A percentile compares a stretch with the other conserved stretches of the same genome.
Evolutionary conservation across 2,888 invertebrate species (phyloP).

Genomic region (Craniophora ligustri): DNA sequence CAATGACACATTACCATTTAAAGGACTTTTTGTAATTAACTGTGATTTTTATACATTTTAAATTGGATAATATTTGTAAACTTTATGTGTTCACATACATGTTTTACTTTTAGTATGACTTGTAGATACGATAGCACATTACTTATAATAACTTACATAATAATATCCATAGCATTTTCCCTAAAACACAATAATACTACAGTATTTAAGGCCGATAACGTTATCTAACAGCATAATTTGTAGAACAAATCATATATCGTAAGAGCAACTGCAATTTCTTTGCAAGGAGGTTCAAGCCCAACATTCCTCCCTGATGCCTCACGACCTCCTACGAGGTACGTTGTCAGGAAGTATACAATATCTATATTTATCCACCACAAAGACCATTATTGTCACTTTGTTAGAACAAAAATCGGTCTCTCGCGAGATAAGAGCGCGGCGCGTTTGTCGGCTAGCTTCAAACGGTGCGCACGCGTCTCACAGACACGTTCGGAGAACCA

Average conservation of each 20-base stretch:
- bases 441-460: conserved; percentile 82
- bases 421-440: conserved; percentile 82
- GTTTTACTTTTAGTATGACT: too few relatives aligned
- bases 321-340: conserved; percentile 34
- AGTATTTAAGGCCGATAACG: neutral
- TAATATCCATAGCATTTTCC: too few relatives aligned
- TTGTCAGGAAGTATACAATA: conserved; percentile 69
- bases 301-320: conserved; percentile 14
- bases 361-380: conserved; percentile 81
- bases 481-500: conserved; percentile 77
- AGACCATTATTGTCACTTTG: conserved; percentile 84
- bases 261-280: neutral
- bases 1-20: too few relatives aligned
- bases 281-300: conserved; percentile 1
- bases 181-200: too few relatives aligned
- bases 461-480: conserved; percentile 75
- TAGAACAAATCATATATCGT: neutral
- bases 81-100: too few relatives aligned
- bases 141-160: too few relatives aligned
- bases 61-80: too few relatives aligned
- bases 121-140: too few relatives aligned
- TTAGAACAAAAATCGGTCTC: conserved; percentile 82
- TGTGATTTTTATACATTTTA: too few relatives aligned
- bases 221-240: neutral
- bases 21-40: too few relatives aligned